A percentile compares a stretch with the other conserved stretches of the same genome.
These are phyloP conservation scores for Riparia riparia DNA, from an alignment of 2,113 vertebrate genomes.

Conservation along the genomic window DNA sequence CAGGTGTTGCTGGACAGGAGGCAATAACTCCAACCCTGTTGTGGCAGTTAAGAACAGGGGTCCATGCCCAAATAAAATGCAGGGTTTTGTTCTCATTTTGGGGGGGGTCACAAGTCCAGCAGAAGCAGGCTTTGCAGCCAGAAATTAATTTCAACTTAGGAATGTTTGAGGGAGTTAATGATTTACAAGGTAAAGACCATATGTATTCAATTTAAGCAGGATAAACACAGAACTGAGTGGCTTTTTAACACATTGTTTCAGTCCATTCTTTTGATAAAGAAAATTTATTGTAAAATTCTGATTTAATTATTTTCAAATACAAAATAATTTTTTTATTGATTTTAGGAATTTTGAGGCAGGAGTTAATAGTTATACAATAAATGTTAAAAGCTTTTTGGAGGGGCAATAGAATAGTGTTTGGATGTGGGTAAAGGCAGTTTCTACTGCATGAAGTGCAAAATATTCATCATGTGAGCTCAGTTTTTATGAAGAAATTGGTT, in stretches of 20 bases:
- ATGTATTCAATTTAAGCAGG: not conserved
- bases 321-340: not conserved
- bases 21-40: not conserved
- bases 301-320: not conserved
- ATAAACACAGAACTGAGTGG: not conserved
- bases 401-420: not conserved
- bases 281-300: not conserved
- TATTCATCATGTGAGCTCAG: not conserved
- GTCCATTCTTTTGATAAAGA: not conserved
- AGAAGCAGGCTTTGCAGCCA: not conserved
- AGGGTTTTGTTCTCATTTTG: not conserved
- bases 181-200: slow-evolving; percentile 8
- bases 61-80: not conserved
- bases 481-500: not conserved
- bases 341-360: not conserved
- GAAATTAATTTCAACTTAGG: slow-evolving; percentile 1
- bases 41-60: not conserved
- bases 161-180: not conserved
- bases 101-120: not conserved
- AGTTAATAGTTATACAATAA: not conserved
- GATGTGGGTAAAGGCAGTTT: not conserved
- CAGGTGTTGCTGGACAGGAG: not conserved
- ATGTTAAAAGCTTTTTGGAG: not conserved
- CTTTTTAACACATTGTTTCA: not conserved
- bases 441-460: not conserved